Conservation (phyloP, 2,888 invertebrate genomes). For the Griposia aprilina region DNA sequence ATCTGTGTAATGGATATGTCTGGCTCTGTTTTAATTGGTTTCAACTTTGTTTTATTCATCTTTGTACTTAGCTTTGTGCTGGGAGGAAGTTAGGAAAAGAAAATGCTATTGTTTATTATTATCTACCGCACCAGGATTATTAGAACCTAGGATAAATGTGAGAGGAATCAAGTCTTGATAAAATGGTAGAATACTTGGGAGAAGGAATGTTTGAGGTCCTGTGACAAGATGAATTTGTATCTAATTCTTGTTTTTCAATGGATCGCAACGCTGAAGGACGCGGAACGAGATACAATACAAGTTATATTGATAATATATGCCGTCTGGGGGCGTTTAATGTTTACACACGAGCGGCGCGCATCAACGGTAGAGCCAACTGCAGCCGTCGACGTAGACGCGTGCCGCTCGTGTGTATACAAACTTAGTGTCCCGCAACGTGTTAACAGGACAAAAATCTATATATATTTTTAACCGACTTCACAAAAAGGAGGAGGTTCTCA, state of each 20-base stretch:
- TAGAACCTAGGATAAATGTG: not conserved
- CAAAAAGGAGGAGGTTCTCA: too few relatives aligned
- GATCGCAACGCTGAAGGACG: not conserved
- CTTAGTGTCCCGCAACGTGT: too few relatives aligned
- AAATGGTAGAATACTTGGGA: not conserved
- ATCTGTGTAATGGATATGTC: slow-evolving; percentile 9
- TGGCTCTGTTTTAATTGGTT: slow-evolving; percentile 29
- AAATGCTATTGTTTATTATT: not conserved
- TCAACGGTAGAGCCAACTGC: too few relatives aligned
- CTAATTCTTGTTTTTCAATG: not conserved
- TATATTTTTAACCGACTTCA: too few relatives aligned
- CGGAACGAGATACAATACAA: too few relatives aligned
- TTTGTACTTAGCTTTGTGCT: not conserved
- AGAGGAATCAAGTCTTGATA: not conserved
- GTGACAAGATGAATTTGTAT: not conserved
- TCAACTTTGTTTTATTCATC: slow-evolving; percentile 10
- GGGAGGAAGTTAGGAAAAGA: not conserved
- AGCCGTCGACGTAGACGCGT: too few relatives aligned
- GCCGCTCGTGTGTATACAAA: too few relatives aligned
- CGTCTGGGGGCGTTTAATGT: too few relatives aligned
- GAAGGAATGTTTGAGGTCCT: too few relatives aligned
- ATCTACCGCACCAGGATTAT: not conserved
- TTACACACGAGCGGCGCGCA: too few relatives aligned
- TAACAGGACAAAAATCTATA: not conserved
- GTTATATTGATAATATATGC: too few relatives aligned